Conservation (phyloP, 1,140 invertebrate genomes). For the Brachionus calyciflorus region DNA sequence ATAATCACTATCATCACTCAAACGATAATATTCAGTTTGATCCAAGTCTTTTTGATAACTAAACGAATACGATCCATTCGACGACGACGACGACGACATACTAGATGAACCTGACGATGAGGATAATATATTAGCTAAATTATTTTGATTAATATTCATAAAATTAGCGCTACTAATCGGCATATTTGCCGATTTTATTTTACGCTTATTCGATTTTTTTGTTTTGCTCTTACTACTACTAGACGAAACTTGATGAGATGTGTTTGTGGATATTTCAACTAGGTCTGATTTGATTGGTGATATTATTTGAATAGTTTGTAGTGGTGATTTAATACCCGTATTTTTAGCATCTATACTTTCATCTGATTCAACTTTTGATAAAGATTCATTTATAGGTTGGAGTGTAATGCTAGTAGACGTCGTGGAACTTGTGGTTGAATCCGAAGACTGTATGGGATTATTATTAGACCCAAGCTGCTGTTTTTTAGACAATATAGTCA, state of each 20-base stretch:
- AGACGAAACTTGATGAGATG: neutral
- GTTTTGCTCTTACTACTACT: neutral
- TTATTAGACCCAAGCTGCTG: neutral
- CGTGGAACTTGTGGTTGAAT: too few species aligned
- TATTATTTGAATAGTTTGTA: too few species aligned
- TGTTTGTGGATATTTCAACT: neutral
- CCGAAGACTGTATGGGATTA: neutral
- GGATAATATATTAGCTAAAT: neutral
- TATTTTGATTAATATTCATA: neutral
- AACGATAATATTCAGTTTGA: conserved; percentile 5
- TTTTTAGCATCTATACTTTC: too few species aligned
- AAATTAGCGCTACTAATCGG: neutral
- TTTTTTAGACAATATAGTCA: conserved; percentile 30
- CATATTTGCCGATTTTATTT: neutral
- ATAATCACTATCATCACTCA: conserved; percentile 11
- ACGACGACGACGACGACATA: conserved; percentile 3
- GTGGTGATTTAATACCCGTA: too few species aligned
- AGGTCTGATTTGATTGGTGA: too few species aligned
- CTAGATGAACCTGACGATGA: too few species aligned
- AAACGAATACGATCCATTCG: neutral
- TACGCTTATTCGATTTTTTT: conserved; percentile 21
- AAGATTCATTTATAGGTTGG: too few species aligned
- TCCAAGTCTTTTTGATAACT: neutral
- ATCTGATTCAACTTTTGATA: too few species aligned
- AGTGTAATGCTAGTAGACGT: too few species aligned